Base-by-base conservation (phyloP, 2,113 vertebrate species). In the Tachysurus vachellii region DNA sequence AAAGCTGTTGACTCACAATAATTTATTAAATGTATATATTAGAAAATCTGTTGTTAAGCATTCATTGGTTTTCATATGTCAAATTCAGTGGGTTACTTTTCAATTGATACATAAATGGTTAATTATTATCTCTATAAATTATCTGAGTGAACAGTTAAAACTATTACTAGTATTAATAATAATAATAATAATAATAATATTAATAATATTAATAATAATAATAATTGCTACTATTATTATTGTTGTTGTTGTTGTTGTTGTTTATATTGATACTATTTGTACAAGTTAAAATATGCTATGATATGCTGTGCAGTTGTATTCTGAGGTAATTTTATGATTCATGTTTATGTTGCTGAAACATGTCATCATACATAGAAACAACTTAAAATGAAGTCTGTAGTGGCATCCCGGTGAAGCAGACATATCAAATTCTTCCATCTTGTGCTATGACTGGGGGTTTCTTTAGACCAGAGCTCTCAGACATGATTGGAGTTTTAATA, bases 401-500 rank as follows among this genome's bases (percentile, higher is more conserved):
- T 85, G 79, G 84, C 86, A 71, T 88, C 86, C 57, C 11, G 59
- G 68, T 87, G 73, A 88, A 88, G 83, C 62, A 89, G 73, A 83
- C 83, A 80, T 84, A 88, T 90, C 85, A 77, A 82, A 75, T 84
- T 86, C 54, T 80, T 87, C 83, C 57, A 85, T 85, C 16, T 80
- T 61, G 59, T 57, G 64, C 59, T 82, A 66, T 59, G 53, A 88
- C 76, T 59, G 85, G 75, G 79, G 85, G 54, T 77, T 84, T 83
- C 84, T 88, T 88, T 75, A 82, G 89, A 87, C 77, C 87, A 85
- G 87, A 90, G 87, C 85, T 77, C 87, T 90, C 89, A 88, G 87
- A 86, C 89, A 86, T 90, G 89, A 90, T 86, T 88, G 89, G 88
- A 86, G 68, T 90, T 90, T 90, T 90, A 88, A 90, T 90, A 90